These are phyloP conservation scores for Lacanobia wlatinum DNA, from an alignment of 2,888 invertebrate species.

Conservation along the genomic window DNA sequence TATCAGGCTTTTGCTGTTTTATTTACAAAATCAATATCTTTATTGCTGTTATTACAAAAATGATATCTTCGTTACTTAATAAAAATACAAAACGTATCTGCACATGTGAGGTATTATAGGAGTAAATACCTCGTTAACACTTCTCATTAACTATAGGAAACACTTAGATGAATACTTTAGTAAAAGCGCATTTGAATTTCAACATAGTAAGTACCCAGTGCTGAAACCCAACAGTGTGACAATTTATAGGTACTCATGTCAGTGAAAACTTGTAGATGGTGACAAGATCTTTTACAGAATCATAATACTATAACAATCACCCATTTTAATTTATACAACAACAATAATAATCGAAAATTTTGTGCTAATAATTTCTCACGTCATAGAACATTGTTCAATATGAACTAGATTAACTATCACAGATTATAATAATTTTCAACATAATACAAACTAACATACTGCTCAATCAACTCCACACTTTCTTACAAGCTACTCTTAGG, in stretches of 20 bases:
- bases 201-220: neutral
- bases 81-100: neutral
- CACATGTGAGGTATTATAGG: neutral
- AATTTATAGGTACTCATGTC: neutral
- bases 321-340: neutral
- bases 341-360: constrained; percentile 14
- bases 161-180: neutral
- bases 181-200: neutral
- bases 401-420: constrained; percentile 48
- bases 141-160: neutral
- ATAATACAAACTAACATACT: neutral
- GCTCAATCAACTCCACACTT: neutral
- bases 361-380: constrained; percentile 32
- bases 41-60: neutral
- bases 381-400: constrained; percentile 49
- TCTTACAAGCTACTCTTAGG: constrained; percentile 19
- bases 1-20: constrained; percentile 22
- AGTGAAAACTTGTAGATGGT: neutral
- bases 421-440: constrained; percentile 36
- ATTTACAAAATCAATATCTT: constrained; percentile 6
- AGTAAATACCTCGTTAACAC: neutral
- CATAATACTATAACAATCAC: neutral
- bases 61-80: no score
- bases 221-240: neutral
- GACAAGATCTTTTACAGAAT: neutral